Base-by-base conservation (phyloP, 2,888 invertebrate species). In the Exephanes ischioxanthus region DNA sequence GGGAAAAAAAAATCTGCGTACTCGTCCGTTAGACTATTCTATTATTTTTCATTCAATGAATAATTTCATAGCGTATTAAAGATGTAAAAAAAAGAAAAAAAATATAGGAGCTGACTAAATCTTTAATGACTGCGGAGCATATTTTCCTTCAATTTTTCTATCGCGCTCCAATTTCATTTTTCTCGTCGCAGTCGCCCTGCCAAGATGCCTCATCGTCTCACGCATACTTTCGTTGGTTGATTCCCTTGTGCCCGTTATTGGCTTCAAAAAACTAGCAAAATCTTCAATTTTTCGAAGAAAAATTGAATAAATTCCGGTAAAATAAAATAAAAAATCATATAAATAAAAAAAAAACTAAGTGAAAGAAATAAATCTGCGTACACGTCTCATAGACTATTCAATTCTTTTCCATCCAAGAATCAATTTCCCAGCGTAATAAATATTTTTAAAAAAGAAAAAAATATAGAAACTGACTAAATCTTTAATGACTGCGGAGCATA, bases 91-190 rank as follows among this genome's bases (percentile, higher is more conserved):
- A 19, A 9, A 22, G 33, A 6, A 11, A 22, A 26, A 2, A 26
- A 58, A 26, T 26, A 16, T 58, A 19, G 22, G 26, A 26, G 26
- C 22, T 58, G 11, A 1, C 0, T 26, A 11, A 55, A 26, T 14
- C n/a, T 58, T 14, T 3, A n/a, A 4, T 58, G 26, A 58, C 2
- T 11, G 19, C 11, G 19, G 7, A 19, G 53, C n/a, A 14, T 7
- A 22, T 45, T 68, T 68, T 68, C 48, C 26, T 68, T 45, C 11
- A 11, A n/a, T n/a, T n/a, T n/a, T n/a, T n/a, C n/a, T n/a, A n/a
- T n/a, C n/a, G n/a, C n/a, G n/a, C n/a, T n/a, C n/a, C n/a, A n/a
- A n/a, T n/a, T n/a, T n/a, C n/a, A n/a, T n/a, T n/a, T n/a, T n/a
- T n/a, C n/a, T n/a, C n/a, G n/a, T n/a, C n/a, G n/a, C n/a, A n/a